These are phyloP conservation scores for Bos javanicus DNA, from an alignment of 2,113 vertebrate species.

Conservation along the genomic window DNA sequence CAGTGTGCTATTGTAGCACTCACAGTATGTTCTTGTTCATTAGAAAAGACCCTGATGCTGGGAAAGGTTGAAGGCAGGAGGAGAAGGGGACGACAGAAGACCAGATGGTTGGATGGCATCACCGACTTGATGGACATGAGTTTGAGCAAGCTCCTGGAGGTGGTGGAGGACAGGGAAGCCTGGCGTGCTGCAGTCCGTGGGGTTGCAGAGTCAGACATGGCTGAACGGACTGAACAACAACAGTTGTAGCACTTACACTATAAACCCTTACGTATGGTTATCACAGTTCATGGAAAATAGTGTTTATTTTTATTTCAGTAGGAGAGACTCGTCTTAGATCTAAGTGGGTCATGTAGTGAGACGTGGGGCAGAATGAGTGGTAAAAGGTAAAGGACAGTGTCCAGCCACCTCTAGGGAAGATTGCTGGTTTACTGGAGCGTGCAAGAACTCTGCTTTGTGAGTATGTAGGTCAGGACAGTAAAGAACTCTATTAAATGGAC, in stretches of 20 bases:
- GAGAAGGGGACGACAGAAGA: background rate
- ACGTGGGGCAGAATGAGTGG: background rate
- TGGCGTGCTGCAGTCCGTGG: background rate
- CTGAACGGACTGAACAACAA: background rate
- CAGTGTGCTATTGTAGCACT: background rate
- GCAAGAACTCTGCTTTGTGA: constrained; percentile 19
- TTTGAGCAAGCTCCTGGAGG: background rate
- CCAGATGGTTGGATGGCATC: background rate
- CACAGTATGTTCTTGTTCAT: background rate
- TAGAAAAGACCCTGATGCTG: background rate
- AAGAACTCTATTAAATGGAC: background rate
- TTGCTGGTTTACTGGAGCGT: background rate
- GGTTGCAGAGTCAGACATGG: background rate
- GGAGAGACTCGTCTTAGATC: background rate
- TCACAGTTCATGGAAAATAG: background rate
- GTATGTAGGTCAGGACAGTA: constrained; percentile 24
- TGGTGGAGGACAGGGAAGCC: background rate
- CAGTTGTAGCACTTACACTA: background rate
- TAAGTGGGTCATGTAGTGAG: background rate
- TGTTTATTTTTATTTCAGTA: background rate
- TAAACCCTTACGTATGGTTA: background rate
- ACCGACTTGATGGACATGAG: background rate
- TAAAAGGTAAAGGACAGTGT: background rate
- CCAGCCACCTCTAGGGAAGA: background rate
- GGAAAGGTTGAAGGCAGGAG: background rate